phyloP scores from a whole-genome alignment of 1,140 invertebrate genomes.

The Chlorops oryzae region DNA sequence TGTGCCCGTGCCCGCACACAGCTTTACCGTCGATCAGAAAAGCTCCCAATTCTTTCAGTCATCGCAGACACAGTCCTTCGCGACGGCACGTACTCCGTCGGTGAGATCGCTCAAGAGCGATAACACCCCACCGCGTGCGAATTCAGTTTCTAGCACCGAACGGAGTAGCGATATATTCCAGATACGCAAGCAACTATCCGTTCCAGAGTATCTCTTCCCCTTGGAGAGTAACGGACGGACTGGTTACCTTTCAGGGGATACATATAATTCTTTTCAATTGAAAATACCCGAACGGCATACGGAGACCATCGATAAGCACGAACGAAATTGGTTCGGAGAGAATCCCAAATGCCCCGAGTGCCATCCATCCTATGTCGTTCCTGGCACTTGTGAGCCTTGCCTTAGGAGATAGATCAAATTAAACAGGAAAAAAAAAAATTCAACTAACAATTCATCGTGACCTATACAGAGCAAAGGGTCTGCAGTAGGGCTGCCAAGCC shows the following conservation, averaged over 20 bases:
- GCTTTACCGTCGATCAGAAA: slow-evolving; percentile 11
- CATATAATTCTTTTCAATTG: slow-evolving; percentile 55
- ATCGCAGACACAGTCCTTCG: not conserved
- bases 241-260: slow-evolving; percentile 51
- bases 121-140: slow-evolving; percentile 17
- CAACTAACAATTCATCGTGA: no score
- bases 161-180: slow-evolving; percentile 30
- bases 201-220: slow-evolving; percentile 56
- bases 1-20: slow-evolving; percentile 19
- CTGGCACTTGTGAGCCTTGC: slow-evolving; percentile 55
- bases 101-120: slow-evolving; percentile 33
- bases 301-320: slow-evolving; percentile 12
- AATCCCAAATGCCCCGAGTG: slow-evolving; percentile 56
- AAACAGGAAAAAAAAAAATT: not conserved
- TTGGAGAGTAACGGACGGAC: slow-evolving; percentile 51
- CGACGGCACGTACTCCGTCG: slow-evolving; percentile 22
- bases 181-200: slow-evolving; percentile 40
- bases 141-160: slow-evolving; percentile 12
- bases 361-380: slow-evolving; percentile 54
- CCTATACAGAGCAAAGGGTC: no score
- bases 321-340: slow-evolving; percentile 52
- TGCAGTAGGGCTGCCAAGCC: no score
- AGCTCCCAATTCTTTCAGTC: not conserved
- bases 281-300: slow-evolving; percentile 49
- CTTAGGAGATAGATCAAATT: slow-evolving; percentile 42